Percentiles rank a stretch among this genome's conserved stretches.
Evolutionary conservation across 2,797 vertebrate genomes (phyloP).

Genomic region (Apogon talboti): DNA sequence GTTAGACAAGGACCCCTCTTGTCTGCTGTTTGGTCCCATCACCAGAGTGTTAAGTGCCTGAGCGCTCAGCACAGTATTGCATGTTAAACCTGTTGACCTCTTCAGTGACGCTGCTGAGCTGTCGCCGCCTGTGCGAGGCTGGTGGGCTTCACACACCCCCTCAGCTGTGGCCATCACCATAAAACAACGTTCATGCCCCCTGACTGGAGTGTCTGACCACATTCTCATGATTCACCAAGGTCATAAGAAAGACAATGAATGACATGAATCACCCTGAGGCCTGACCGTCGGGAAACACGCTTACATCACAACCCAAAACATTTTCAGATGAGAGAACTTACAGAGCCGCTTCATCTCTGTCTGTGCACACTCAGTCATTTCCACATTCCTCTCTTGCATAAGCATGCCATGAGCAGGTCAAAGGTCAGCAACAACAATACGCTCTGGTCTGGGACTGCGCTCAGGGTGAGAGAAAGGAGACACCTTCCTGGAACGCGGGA

Average conservation of each 20-base stretch:
- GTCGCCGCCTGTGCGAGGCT: constrained; percentile 11
- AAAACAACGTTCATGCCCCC: constrained; percentile 48
- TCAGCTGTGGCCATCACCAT: constrained; percentile 29
- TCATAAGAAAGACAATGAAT: constrained; percentile 47
- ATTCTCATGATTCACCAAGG: constrained; percentile 49
- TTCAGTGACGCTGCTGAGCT: constrained; percentile 43
- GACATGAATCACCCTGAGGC: constrained; percentile 30
- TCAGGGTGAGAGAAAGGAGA: constrained; percentile 60
- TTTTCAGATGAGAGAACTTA: constrained; percentile 3
- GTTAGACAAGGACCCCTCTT: constrained; percentile 36
- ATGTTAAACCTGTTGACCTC: constrained; percentile 58
- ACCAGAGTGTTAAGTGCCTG: constrained; percentile 34
- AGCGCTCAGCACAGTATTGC: constrained; percentile 42
- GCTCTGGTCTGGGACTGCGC: constrained; percentile 16
- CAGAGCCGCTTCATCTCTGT: background rate
- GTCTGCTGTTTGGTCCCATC: constrained; percentile 34
- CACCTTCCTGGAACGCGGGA: constrained; percentile 56
- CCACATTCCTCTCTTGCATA: constrained; percentile 54
- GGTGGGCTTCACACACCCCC: constrained; percentile 7
- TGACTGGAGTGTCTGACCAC: constrained; percentile 14
- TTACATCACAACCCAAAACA: constrained; percentile 28
- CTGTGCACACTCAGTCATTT: constrained; percentile 9
- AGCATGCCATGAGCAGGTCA: constrained; percentile 50
- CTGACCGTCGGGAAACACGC: constrained; percentile 27
- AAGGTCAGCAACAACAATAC: constrained; percentile 53